A percentile compares a stretch with the other conserved stretches of the same genome.
Evolutionary conservation across 2,113 vertebrate genomes (phyloP).

Genomic region (Neomonachus schauinslandi): DNA sequence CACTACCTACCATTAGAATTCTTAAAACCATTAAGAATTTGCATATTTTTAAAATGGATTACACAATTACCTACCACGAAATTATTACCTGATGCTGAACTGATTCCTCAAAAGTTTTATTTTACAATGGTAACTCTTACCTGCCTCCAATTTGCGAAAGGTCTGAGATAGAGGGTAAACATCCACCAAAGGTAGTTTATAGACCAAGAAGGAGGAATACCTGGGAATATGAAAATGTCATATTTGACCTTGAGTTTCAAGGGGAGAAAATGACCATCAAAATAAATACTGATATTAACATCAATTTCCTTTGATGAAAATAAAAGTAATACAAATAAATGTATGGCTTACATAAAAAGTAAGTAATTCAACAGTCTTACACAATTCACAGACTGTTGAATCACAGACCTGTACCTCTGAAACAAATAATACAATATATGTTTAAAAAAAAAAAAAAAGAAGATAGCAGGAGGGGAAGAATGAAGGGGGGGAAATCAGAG

Average conservation of each 20-base stretch:
- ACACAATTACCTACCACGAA: background rate
- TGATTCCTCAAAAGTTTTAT: background rate
- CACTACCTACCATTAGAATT: background rate
- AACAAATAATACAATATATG: no score
- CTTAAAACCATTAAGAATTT: background rate
- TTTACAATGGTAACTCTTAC: conserved; percentile 84
- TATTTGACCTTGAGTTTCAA: background rate
- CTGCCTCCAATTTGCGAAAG: conserved; percentile 92
- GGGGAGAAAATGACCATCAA: background rate
- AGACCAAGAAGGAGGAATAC: conserved; percentile 84
- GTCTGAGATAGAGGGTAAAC: conserved; percentile 90
- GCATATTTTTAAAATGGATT: background rate
- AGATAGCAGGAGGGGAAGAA: no score
- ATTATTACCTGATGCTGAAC: background rate
- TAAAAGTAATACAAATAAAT: background rate
- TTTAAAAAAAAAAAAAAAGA: no score
- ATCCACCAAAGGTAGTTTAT: conserved; percentile 92
- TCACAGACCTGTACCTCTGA: no score
- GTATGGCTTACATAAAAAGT: background rate
- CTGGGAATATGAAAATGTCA: background rate
- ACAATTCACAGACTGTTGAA: no score
- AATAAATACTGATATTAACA: background rate
- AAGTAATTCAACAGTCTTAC: background rate
- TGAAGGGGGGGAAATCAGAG: no score
- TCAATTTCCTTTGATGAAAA: background rate